Base-by-base conservation (phyloP, 2,888 invertebrate genomes). In the Diarsia dahlii region DNA sequence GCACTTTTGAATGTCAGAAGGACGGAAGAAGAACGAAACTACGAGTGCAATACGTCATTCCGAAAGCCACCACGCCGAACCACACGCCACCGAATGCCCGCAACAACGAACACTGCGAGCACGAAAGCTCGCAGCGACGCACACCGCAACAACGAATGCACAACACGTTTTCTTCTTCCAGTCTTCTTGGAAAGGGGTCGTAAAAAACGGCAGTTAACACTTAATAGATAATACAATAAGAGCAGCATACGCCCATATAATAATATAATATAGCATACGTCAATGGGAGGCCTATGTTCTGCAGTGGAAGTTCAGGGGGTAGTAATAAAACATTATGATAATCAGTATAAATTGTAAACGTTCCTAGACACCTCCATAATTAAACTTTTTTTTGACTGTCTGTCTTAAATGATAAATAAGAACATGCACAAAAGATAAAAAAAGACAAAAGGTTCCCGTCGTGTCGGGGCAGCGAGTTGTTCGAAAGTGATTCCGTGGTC, bases 171-270 rank as follows among this genome's bases (percentile, higher is more conserved):
- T 28, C 28, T 28, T 28, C 28, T 28, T 28, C 28, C 28, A 28
- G 1, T 28, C 28, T 28, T 28, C 28, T 28, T 28, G 28, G 2
- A 28, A 77, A 67, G 74, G 28, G 70, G 60, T 67, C 66, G 72
- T 83, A 74, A 81, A 82, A 60, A 71, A 15, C 46, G 69, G 63
- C 34, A 78, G 78, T 78, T 74, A 74, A 74, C 74, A 78, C 60
- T 64, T 84, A 74, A 84, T 80, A 77, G 66, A 73, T 84, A 79
- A 81, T 84, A 68, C 77, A 82, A 81, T 82, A 81, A 76, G 81
- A 81, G 67, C 62, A 54, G 63, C 60, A 68, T 67, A 79, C 80
- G 58, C 69, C 79, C 62, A 66, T 28, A 28, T 28, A 28, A 28
- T 28, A 28, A 28, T 28, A 28, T 28, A 28, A 28, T 28, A 28